Evolutionary conservation across 2,113 vertebrate genomes (phyloP), one percentile per base, ranked within the genome.

Genomic region (Thymallus thymallus): DNA sequence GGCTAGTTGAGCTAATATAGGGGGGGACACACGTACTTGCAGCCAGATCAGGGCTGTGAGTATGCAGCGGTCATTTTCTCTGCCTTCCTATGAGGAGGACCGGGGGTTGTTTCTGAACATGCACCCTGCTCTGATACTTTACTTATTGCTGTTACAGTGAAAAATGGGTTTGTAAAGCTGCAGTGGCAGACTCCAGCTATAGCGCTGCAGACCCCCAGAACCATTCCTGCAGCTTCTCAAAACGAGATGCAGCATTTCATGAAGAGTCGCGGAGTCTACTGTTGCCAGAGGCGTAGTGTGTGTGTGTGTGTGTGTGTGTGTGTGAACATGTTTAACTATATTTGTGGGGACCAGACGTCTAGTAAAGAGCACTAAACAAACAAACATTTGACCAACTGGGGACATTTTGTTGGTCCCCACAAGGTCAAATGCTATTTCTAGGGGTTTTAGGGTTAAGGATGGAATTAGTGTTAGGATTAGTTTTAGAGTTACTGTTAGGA

Each of bases 111-210:
- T 81, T 77, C 66, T 68, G 74, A 81, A 82, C 80, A 84, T 76
- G 56, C 56, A 45, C 72, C 22, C 56, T 72, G 10, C 80, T 86
- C 74, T 77, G 78, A 84, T 81, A 79, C 79, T 77, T 74, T 69
- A 77, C 83, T 76, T 87, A 82, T 81, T 82, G 82, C 80, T 73
- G 79, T 72, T 77, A 76, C 62, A 75, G 76, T 85, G 87, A 87
- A 85, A 78, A 83, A 88, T 77, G 70, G 84, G 72, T 77, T 77
- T 74, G 77, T 76, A 85, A 86, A 86, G 74, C 70, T 45, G 58
- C 35, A 63, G 45, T 72, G 69, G 80, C 79, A 85, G 80, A 84
- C 81, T 82, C 70, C 72, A 76, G 71, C 68, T 46, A 20, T 20
- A 26, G 16, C 30, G 14, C 71, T 56, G 46, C 69, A 62, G 41